Conservation (phyloP, 1,140 invertebrate genomes). For the Antheraea mylitta region DNA sequence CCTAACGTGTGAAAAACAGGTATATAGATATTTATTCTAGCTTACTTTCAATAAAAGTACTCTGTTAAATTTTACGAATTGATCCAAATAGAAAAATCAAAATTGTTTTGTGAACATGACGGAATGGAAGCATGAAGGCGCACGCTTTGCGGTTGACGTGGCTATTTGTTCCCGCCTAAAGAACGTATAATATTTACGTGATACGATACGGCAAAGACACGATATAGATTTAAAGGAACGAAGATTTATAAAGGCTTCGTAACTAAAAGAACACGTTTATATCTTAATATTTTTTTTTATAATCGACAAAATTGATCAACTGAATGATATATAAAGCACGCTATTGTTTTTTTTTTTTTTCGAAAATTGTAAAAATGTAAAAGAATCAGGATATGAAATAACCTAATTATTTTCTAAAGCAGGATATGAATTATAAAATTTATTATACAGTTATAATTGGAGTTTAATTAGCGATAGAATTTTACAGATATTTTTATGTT, state of each 20-base stretch:
- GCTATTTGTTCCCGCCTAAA: constrained; percentile 23
- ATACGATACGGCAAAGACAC: constrained; percentile 16
- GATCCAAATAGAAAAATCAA: constrained; percentile 27
- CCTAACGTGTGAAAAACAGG: too few species aligned
- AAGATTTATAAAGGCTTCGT: too few species aligned
- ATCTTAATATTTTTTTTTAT: too few species aligned
- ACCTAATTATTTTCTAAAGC: background rate
- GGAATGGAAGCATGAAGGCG: constrained; percentile 24
- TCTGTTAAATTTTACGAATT: constrained; percentile 19
- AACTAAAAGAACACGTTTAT: too few species aligned
- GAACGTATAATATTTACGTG: background rate
- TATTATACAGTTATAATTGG: too few species aligned
- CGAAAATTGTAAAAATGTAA: background rate
- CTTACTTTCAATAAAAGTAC: background rate
- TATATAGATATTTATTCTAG: background rate
- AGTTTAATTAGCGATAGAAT: too few species aligned
- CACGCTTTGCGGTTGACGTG: constrained; percentile 28
- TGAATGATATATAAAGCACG: too few species aligned
- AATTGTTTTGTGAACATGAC: constrained; percentile 25
- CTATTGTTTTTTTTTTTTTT: too few species aligned
- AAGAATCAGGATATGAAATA: background rate
- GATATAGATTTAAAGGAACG: background rate
- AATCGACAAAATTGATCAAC: too few species aligned
- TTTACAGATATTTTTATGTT: background rate
- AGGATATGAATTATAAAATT: background rate